These are phyloP conservation scores for Chrysopilus asiliformis DNA, from an alignment of 2,888 invertebrate genomes.

Conservation along the genomic window DNA sequence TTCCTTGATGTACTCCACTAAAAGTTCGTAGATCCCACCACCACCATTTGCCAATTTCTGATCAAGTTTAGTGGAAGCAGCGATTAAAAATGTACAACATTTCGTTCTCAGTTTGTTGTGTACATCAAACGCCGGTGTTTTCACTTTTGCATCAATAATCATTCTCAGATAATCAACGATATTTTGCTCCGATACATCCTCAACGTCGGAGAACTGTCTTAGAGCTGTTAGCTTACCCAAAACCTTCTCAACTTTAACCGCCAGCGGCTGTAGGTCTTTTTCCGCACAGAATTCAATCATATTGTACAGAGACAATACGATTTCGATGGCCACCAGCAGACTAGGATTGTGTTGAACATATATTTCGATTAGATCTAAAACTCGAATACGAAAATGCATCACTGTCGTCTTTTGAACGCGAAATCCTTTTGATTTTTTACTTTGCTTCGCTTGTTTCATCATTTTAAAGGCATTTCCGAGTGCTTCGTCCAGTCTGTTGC, in stretches of 20 bases:
- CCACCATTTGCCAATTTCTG: neutral
- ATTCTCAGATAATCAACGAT: conserved; percentile 22
- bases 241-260: conserved; percentile 42
- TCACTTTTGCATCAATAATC: conserved; percentile 23
- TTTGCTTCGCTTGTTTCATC: conserved; percentile 18
- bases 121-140: conserved; percentile 18
- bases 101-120: conserved; percentile 23
- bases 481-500: conserved; percentile 55
- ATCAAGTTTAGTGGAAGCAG: conserved; percentile 16
- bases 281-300: conserved; percentile 58
- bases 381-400: conserved; percentile 59
- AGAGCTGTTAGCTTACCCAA: conserved; percentile 21
- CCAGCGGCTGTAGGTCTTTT: conserved; percentile 51
- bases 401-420: conserved; percentile 50
- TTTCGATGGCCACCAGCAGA: conserved; percentile 52
- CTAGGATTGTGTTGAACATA: conserved; percentile 52
- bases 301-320: conserved; percentile 53
- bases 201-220: conserved; percentile 16
- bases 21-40: conserved; percentile 17
- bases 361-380: conserved; percentile 60
- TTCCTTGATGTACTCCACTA: conserved; percentile 21
- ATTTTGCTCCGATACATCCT: conserved; percentile 20
- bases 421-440: conserved; percentile 41
- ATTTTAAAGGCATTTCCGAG: conserved; percentile 55
- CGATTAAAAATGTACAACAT: conserved; percentile 23